phyloP scores from a whole-genome alignment of 2,113 vertebrate species.

The Bufo bufo region DNA sequence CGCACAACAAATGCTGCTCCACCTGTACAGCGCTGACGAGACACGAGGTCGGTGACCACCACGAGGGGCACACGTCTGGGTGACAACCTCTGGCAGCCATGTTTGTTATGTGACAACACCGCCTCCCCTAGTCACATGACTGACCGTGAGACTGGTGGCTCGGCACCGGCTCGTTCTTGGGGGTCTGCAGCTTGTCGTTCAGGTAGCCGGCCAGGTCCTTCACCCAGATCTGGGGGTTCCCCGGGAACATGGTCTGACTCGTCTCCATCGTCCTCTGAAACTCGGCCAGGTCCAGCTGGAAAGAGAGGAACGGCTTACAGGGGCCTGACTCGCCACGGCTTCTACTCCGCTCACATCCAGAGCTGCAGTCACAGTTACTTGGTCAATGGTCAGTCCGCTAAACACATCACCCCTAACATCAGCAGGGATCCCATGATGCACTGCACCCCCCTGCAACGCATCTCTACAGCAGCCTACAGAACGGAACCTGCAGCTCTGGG shows the following conservation, averaged over 20 bases:
- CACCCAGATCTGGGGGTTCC: slow-evolving; percentile 91
- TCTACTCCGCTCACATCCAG: not conserved
- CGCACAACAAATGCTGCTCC: not conserved
- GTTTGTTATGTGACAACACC: no score
- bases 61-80: no score
- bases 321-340: not conserved
- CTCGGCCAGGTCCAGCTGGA: slow-evolving; percentile 78
- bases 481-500: not conserved
- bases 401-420: no score
- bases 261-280: slow-evolving; percentile 88
- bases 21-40: not conserved
- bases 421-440: not conserved
- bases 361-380: not conserved
- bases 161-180: slow-evolving; percentile 81
- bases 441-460: no score
- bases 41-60: no score
- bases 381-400: no score
- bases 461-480: no score
- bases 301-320: rapidly evolving
- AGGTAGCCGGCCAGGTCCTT: slow-evolving; percentile 96
- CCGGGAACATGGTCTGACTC: slow-evolving; percentile 85
- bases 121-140: slow-evolving; percentile 58
- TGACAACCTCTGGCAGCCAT: no score
- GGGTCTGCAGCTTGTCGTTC: slow-evolving; percentile 87
- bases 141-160: slow-evolving; percentile 87